These are phyloP conservation scores for Sipha flava DNA, from an alignment of 1,140 invertebrate species.

Conservation along the genomic window DNA sequence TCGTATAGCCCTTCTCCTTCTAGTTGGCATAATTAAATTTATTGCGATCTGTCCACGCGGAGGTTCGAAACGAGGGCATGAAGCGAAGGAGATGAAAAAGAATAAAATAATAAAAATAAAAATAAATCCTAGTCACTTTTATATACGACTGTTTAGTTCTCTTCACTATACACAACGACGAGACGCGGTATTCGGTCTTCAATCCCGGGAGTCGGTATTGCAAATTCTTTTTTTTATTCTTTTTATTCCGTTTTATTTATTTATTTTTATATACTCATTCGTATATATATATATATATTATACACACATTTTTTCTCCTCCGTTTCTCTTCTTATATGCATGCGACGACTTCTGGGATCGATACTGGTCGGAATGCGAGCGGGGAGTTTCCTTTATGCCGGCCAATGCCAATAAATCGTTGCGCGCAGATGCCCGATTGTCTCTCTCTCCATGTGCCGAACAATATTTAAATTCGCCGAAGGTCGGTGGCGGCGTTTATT, in stretches of 20 bases:
- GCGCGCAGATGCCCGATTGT: constrained; percentile 25
- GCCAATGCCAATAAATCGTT: constrained; percentile 29
- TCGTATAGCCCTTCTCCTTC: background rate
- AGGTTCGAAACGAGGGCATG: background rate
- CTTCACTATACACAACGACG: background rate
- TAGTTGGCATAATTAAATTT: constrained; percentile 24
- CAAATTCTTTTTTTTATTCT: background rate
- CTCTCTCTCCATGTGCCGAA: constrained; percentile 2
- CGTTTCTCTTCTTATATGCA: background rate
- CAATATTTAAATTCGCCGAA: constrained; percentile 31
- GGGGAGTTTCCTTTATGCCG: constrained; percentile 32
- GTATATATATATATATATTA: background rate
- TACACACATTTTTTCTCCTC: background rate
- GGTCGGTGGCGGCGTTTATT: constrained; percentile 30
- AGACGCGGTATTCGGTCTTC: constrained; percentile 18
- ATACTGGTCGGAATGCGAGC: constrained; percentile 30
- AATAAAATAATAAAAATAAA: background rate
- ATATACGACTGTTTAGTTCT: constrained; percentile 20
- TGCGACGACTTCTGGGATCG: constrained; percentile 32
- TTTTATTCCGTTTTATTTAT: constrained; percentile 14
- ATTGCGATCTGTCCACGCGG: constrained; percentile 13
- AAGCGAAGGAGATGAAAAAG: background rate
- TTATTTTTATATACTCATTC: background rate
- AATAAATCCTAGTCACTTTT: constrained; percentile 28
- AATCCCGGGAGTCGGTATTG: constrained; percentile 21